Evolutionary conservation across 2,888 invertebrate species (phyloP), one percentile per base, ranked within the genome.

Genomic region (Tetranychus truncatus): DNA sequence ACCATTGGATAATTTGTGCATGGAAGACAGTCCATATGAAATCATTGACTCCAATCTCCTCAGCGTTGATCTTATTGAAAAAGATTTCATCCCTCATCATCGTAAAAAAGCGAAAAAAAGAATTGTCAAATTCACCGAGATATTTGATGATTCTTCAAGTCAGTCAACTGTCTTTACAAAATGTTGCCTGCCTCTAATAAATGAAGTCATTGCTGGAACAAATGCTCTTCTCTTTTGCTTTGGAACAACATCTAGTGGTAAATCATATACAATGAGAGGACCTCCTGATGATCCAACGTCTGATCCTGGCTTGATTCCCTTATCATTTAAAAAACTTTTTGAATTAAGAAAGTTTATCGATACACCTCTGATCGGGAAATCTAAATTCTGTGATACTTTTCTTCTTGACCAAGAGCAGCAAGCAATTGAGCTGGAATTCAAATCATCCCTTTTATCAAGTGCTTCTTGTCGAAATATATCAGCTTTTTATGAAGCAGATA

Each of bases 161-260:
- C 99, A 99, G 81, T 89, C 89, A 81, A 89, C 91, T 77, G 84
- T 94, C 5, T 95, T 94, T 83, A 88, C 90, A 77, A 85, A 88
- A 80, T 89, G 93, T 0, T 91, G 92, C 0, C 85, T 90, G 73
- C 95, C 95, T 0, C 84, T 96, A n/a, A 89, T 97, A 0, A 89
- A 92, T 73, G 85, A 86, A 78, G 84, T 77, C n/a, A 20, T 77
- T 45, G 65, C n/a, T 55, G 77, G 77, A 65, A 91, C 90, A 83
- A 78, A 79, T 79, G 83, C 83, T 11, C 85, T 99, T 45, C 84
- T 99, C 74, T 97, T 99, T 82, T 92, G 96, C 0, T 99, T 99
- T 82, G 97, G 99, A n/a, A 92, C 97, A 6, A 97, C 97, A 0
- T 95, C 95, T 2, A 87, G 87, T 77, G 99, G 99, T 0, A 99